Conservation (phyloP, 2,888 invertebrate species). For the Sminthurides aquaticus region DNA sequence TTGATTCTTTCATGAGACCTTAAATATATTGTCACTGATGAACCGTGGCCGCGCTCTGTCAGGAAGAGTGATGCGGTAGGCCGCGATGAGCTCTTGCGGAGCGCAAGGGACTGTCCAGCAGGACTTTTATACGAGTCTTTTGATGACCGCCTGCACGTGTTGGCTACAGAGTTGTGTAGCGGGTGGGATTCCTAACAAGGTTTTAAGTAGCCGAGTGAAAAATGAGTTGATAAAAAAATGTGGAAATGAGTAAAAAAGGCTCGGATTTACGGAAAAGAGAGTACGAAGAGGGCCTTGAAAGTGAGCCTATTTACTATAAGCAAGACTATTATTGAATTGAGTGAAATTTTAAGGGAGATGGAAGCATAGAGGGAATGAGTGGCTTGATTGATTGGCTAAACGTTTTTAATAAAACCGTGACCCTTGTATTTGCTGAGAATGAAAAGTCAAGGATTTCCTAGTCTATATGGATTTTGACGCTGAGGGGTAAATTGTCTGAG, state of each 20-base stretch:
- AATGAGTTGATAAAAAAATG: no score
- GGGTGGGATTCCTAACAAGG: no score
- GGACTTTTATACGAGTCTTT: no score
- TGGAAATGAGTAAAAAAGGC: no score
- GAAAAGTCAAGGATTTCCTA: background rate
- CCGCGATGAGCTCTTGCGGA: background rate
- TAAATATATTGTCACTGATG: slow-evolving; percentile 7
- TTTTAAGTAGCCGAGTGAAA: no score
- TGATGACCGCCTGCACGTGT: no score
- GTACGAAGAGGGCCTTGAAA: no score
- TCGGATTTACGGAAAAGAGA: no score
- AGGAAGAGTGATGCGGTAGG: background rate
- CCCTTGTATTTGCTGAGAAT: background rate
- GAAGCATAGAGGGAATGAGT: background rate
- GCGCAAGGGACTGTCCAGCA: no score
- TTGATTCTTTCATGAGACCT: background rate
- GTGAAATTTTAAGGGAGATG: background rate
- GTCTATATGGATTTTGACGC: background rate
- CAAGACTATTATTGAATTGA: no score
- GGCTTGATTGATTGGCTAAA: slow-evolving; percentile 3
- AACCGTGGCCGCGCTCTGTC: background rate
- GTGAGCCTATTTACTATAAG: no score
- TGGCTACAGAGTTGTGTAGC: no score
- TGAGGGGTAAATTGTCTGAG: background rate
- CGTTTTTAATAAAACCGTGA: background rate